phyloP scores from a whole-genome alignment of 2,113 vertebrate genomes.

The Rana temporaria region DNA sequence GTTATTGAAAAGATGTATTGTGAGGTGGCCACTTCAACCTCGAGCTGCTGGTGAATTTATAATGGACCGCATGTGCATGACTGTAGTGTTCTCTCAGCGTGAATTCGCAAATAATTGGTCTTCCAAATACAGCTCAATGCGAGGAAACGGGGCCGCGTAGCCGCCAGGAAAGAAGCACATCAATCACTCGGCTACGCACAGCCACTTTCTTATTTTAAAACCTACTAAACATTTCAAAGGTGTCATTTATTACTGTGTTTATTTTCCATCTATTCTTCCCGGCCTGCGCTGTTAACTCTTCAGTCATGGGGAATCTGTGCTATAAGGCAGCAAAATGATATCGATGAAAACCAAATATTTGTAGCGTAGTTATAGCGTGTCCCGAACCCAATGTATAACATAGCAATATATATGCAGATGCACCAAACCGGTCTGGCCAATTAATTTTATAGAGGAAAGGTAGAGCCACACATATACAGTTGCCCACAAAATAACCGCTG shows the following conservation, averaged over 20 bases:
- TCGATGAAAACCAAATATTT: no score
- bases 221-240: slow-evolving; percentile 48
- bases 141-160: slow-evolving; percentile 20
- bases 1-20: slow-evolving; percentile 56
- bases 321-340: no score
- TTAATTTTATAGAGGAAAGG: no score
- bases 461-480: no score
- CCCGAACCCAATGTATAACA: no score
- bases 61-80: slow-evolving; percentile 57
- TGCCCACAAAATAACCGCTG: no score
- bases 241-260: slow-evolving; percentile 49
- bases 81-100: slow-evolving; percentile 49
- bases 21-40: slow-evolving; percentile 33
- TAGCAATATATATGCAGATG: no score
- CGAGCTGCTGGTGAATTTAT: slow-evolving; percentile 61
- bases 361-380: no score
- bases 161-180: slow-evolving; percentile 16
- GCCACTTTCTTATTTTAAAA: slow-evolving; percentile 46
- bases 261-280: slow-evolving; percentile 11
- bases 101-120: slow-evolving; percentile 53
- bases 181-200: slow-evolving; percentile 29
- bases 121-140: slow-evolving; percentile 40
- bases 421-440: no score
- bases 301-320: not conserved
- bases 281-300: slow-evolving; percentile 29